These are phyloP conservation scores for Neotragus pygmaeus DNA, from an alignment of 2,113 vertebrate genomes.

Conservation along the genomic window DNA sequence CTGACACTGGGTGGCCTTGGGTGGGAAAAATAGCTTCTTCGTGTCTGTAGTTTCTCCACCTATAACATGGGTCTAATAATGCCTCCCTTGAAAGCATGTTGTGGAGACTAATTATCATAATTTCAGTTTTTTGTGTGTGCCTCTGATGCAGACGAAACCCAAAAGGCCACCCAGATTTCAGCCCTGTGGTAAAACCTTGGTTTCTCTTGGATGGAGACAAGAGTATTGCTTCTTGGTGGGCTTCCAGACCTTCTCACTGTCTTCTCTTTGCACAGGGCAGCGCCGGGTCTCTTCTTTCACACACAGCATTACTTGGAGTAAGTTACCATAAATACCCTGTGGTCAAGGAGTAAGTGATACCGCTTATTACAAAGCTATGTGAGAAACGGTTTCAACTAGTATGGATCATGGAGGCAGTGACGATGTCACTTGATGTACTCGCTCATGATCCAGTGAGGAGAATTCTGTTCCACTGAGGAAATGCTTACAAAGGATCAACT, in stretches of 20 bases:
- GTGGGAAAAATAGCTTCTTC: constrained; percentile 43
- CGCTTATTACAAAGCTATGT: constrained; percentile 38
- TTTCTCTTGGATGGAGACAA: constrained; percentile 56
- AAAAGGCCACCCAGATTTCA: constrained; percentile 68
- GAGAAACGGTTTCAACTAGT: constrained; percentile 23
- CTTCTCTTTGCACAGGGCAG: constrained; percentile 10
- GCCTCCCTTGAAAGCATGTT: constrained; percentile 32
- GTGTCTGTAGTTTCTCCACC: constrained; percentile 48
- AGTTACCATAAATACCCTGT: constrained; percentile 34
- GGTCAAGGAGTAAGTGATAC: constrained; percentile 38
- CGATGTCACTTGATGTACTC: background rate
- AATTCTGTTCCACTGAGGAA: background rate
- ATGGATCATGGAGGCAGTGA: background rate
- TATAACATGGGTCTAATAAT: constrained; percentile 55
- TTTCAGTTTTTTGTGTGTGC: constrained; percentile 7
- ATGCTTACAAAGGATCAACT: background rate
- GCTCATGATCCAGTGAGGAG: background rate
- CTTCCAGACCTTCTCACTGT: constrained; percentile 37
- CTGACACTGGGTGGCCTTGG: constrained; percentile 62
- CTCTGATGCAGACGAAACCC: constrained; percentile 48
- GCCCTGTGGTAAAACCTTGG: constrained; percentile 56
- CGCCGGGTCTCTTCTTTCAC: background rate
- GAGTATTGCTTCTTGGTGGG: constrained; percentile 52
- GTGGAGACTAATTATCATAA: constrained; percentile 51
- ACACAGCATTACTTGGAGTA: background rate